Conservation (phyloP, 2,113 vertebrate genomes). For the Gobio gobio region DNA sequence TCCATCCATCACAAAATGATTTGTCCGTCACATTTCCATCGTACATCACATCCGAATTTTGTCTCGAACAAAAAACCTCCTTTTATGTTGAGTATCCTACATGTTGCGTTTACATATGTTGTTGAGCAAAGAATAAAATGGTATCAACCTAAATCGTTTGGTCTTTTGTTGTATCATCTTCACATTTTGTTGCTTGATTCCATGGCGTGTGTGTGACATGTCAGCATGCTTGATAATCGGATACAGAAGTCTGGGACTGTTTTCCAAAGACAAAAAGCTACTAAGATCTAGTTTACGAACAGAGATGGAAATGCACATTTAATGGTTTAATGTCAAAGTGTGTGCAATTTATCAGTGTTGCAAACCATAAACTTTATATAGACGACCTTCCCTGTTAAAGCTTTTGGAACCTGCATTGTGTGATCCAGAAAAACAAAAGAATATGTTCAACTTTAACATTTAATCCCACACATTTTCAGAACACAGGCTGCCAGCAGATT, state of each 20-base stretch:
- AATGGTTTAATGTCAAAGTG: slow-evolving; percentile 20
- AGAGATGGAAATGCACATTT: not conserved
- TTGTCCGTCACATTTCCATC: slow-evolving; percentile 50
- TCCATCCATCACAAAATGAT: slow-evolving; percentile 36
- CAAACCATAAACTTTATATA: not conserved
- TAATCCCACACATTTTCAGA: not conserved
- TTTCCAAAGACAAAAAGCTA: not conserved
- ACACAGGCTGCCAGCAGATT: not conserved
- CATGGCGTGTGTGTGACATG: not conserved
- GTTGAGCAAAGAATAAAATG: slow-evolving; percentile 72
- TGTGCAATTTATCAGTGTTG: not conserved
- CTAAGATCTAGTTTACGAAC: not conserved
- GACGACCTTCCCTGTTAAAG: not conserved
- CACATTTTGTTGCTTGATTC: slow-evolving; percentile 48
- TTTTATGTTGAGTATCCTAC: slow-evolving; percentile 53
- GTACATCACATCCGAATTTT: slow-evolving; percentile 56
- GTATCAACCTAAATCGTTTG: slow-evolving; percentile 70
- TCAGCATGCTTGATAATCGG: not conserved
- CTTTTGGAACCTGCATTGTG: not conserved
- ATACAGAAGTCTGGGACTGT: not conserved
- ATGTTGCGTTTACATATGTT: slow-evolving; percentile 59
- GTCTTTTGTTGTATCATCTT: slow-evolving; percentile 63
- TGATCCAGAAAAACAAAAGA: not conserved
- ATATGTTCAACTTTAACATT: not conserved
- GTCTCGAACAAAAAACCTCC: slow-evolving; percentile 37